Conservation (phyloP, 2,888 invertebrate genomes). For the Serrognathus titanus region DNA sequence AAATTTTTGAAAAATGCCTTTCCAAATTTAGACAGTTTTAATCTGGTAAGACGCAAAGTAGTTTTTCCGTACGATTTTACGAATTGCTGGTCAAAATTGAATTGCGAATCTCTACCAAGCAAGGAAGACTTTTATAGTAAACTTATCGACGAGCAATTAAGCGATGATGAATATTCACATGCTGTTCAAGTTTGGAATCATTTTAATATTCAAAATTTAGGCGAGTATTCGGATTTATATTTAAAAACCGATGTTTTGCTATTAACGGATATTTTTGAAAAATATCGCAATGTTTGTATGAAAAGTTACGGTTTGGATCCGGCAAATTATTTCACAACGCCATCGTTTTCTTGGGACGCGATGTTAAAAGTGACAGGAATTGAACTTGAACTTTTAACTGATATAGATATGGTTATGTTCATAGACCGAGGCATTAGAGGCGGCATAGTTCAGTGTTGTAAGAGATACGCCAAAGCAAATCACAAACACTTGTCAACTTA, state of each 20-base stretch:
- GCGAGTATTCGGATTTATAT: conserved; percentile 16
- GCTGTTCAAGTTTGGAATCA: conserved; percentile 12
- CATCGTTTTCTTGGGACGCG: conserved; percentile 37
- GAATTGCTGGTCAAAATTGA: neutral
- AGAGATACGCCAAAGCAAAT: conserved; percentile 35
- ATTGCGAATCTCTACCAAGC: neutral
- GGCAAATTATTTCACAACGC: conserved; percentile 37
- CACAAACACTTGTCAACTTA: conserved; percentile 38
- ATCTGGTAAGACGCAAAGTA: conserved; percentile 1
- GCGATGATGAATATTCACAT: conserved; percentile 11
- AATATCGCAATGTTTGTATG: conserved; percentile 33
- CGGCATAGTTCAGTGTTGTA: conserved; percentile 27
- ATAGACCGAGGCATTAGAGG: conserved; percentile 23
- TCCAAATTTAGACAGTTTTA: neutral
- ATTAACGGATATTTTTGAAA: conserved; percentile 35
- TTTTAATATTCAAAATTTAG: conserved; percentile 14
- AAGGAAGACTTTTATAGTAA: neutral
- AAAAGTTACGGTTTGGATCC: conserved; percentile 31
- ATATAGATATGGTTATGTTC: conserved; percentile 37
- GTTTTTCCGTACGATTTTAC: conserved; percentile 8
- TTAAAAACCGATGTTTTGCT: conserved; percentile 20
- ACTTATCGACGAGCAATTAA: conserved; percentile 2
- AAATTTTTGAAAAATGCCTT: conserved; percentile 1
- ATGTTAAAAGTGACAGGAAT: conserved; percentile 38
- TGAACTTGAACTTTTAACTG: conserved; percentile 36